Conservation (phyloP, 2,888 invertebrate species). For the Mesorhabditis sp. region DNA sequence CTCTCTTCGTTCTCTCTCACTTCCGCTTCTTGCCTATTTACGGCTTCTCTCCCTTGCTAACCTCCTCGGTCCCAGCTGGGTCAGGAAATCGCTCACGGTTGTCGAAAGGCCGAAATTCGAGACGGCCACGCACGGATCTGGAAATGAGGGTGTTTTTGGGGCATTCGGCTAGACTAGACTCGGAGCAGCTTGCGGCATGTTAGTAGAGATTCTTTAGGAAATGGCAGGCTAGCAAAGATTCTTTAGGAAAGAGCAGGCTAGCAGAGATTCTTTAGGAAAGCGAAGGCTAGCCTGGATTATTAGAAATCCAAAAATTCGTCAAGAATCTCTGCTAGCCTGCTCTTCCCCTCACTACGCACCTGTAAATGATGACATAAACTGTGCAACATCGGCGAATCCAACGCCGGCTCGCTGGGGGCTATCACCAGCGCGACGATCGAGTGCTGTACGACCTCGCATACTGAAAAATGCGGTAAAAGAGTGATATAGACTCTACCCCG, state of each 20-base stretch:
- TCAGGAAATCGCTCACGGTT: constrained; percentile 28
- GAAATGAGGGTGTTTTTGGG: constrained; percentile 13
- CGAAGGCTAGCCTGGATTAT: not conserved
- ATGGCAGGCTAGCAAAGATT: too few species aligned
- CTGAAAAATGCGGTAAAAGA: constrained; percentile 20
- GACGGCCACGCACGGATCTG: constrained; percentile 26
- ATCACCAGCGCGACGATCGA: constrained; percentile 49
- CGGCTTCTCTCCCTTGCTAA: not conserved
- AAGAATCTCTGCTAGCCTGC: too few species aligned
- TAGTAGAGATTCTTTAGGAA: too few species aligned
- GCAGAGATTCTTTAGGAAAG: too few species aligned
- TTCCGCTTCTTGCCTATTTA: too few species aligned
- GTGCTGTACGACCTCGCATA: constrained; percentile 53
- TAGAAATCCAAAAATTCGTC: not conserved
- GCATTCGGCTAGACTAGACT: not conserved
- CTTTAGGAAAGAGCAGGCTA: not conserved
- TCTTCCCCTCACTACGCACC: constrained; percentile 5
- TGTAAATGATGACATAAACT: constrained; percentile 53
- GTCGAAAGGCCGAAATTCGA: constrained; percentile 19
- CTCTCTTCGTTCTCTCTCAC: too few species aligned
- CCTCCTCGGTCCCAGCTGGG: constrained; percentile 25
- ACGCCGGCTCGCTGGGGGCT: constrained; percentile 26
- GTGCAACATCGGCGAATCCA: constrained; percentile 37
- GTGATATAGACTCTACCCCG: not conserved
- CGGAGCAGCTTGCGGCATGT: not conserved